Evolutionary conservation across 2,113 vertebrate genomes (phyloP).

Genomic region (Gambusia affinis): DNA sequence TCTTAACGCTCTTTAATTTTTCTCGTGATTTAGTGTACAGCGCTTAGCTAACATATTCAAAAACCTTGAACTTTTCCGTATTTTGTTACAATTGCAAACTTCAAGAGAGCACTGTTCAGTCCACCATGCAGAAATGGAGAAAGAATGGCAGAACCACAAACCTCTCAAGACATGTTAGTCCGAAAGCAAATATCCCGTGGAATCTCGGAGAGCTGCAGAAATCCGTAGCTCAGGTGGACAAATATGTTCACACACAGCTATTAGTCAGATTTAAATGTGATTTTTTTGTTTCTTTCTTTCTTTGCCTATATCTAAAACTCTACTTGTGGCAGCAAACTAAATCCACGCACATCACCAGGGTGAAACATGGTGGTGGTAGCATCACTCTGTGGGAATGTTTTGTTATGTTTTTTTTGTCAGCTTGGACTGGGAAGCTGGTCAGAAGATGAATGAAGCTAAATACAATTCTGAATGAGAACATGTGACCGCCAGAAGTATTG

Average conservation of each 20-base stretch:
- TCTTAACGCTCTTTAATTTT: constrained; percentile 46
- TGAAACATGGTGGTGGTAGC: background rate
- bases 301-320: no score
- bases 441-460: no score
- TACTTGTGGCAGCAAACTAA: no score
- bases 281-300: no score
- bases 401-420: no score
- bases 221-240: background rate
- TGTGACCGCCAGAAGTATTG: background rate
- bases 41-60: background rate
- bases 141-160: background rate
- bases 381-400: no score
- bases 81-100: background rate
- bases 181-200: background rate
- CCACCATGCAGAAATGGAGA: no score
- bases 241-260: background rate
- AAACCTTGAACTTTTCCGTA: background rate
- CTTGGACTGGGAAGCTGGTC: background rate
- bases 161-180: background rate
- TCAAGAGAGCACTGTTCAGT: background rate
- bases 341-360: background rate
- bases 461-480: background rate
- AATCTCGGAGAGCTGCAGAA: background rate
- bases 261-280: background rate
- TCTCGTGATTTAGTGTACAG: background rate